Percentiles rank a stretch among this genome's conserved stretches.
Conservation (phyloP, 2,113 vertebrate genomes). For the Centropus unirufus region DNA sequence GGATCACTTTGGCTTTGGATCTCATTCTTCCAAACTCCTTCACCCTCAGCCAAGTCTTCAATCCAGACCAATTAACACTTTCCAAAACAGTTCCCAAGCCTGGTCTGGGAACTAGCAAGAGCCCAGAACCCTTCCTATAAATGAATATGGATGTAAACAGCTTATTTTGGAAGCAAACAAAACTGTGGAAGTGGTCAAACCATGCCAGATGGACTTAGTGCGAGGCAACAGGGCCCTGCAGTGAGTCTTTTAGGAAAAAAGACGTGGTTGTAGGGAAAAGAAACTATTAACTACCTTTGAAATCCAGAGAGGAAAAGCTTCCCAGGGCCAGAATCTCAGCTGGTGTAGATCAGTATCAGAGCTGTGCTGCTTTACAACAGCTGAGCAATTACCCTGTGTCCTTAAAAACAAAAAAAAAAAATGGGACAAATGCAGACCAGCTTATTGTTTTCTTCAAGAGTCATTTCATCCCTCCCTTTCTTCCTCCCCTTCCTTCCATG, state of each 20-base stretch:
- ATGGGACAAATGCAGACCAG: background rate
- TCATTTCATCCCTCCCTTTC: background rate
- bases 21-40: background rate
- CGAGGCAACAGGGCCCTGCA: background rate
- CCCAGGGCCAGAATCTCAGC: background rate
- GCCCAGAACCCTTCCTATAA: background rate
- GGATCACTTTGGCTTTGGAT: background rate
- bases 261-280: rapidly evolving
- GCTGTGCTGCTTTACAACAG: background rate
- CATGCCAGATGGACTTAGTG: background rate
- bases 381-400: background rate
- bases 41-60: background rate
- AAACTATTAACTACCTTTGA: background rate
- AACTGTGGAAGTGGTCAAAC: background rate
- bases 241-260: background rate
- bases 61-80: background rate
- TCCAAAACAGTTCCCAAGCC: background rate
- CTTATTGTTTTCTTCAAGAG: background rate
- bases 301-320: background rate
- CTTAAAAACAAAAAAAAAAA: background rate
- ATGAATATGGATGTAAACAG: background rate
- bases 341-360: background rate
- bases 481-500: background rate
- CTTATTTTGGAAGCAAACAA: background rate
- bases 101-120: background rate